Evolutionary conservation across 2,888 invertebrate species (phyloP), one percentile per base, ranked within the genome.

Genomic region (Zeuzera pyrina): DNA sequence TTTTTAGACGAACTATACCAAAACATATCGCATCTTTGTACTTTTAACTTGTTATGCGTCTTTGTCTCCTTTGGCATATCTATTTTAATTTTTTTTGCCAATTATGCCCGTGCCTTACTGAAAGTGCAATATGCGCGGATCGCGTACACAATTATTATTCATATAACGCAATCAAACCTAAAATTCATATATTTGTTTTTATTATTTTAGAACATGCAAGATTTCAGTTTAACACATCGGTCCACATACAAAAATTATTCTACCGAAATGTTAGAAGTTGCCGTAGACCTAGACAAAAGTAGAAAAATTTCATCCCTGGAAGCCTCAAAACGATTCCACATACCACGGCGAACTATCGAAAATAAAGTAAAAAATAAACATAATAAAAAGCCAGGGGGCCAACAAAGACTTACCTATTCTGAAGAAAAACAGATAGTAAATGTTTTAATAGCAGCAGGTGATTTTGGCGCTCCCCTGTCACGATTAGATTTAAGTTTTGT

Each of bases 291-390:
- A 31, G 31, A 33, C 21, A 38, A 14, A 13, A 32, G 33, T 23
- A 33, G 22, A 33, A 33, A 22, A 11, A 33, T 29, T 29, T 28
- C 28, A 15, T 31, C 35, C 26, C 32, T 19, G 19, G 19, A 19
- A 19, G 19, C 19, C 19, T 19, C 19, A 19, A 19, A 19, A 29
- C 38, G 31, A 35, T 39, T 41, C 21, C 32, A 34, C 31, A 19
- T 19, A 19, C 19, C n/a, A 31, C 15, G 13, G n/a, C 23, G 38
- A 35, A 38, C 34, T 25, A 42, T 40, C 26, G 32, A 40, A 3
- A 40, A 42, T 36, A 36, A 40, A 40, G 36, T 42, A 5, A 38
- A 42, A 39, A 39, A 35, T 30, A 39, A 19, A 19, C 19, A 19
- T 19, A 19, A 19, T 19, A 19, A 19, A 33, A 33, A 36, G 22